A percentile compares a stretch with the other conserved stretches of the same genome.
Evolutionary conservation across 2,113 vertebrate species (phyloP).

Genomic region (Chloebia gouldiae): DNA sequence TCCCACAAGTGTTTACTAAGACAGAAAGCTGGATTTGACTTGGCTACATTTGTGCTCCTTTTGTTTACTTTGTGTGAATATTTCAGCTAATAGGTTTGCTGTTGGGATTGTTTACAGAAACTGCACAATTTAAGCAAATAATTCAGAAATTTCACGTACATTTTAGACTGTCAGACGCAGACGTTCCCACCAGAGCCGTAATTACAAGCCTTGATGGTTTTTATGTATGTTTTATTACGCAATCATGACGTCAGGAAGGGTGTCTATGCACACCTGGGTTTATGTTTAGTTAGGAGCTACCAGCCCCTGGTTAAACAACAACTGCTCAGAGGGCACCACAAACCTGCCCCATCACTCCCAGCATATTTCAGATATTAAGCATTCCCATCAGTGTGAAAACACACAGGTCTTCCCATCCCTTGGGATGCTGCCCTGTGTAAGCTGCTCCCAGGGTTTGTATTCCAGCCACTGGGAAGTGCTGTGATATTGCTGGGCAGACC

Average conservation of each 20-base stretch:
- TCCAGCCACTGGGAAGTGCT: background rate
- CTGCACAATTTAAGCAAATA: background rate
- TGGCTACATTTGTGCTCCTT: background rate
- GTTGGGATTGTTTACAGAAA: background rate
- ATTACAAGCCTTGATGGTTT: background rate
- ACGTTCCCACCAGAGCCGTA: background rate
- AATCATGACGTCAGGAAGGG: background rate
- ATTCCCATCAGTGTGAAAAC: background rate
- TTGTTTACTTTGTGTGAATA: conserved; percentile 14
- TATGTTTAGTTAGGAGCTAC: background rate
- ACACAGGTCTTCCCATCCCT: background rate
- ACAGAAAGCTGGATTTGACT: background rate
- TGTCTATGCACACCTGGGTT: background rate
- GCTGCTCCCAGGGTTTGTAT: background rate
- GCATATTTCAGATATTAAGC: background rate
- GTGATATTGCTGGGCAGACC: background rate
- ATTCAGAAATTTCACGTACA: background rate
- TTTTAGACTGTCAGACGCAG: background rate
- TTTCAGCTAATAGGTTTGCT: conserved; percentile 12
- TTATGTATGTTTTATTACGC: background rate
- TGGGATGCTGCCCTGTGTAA: background rate
- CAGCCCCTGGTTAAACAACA: background rate
- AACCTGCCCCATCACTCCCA: background rate
- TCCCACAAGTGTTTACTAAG: background rate
- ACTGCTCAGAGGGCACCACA: background rate